Base-by-base conservation (phyloP, 1,140 invertebrate genomes). In the Drosophila melanogaster region DNA sequence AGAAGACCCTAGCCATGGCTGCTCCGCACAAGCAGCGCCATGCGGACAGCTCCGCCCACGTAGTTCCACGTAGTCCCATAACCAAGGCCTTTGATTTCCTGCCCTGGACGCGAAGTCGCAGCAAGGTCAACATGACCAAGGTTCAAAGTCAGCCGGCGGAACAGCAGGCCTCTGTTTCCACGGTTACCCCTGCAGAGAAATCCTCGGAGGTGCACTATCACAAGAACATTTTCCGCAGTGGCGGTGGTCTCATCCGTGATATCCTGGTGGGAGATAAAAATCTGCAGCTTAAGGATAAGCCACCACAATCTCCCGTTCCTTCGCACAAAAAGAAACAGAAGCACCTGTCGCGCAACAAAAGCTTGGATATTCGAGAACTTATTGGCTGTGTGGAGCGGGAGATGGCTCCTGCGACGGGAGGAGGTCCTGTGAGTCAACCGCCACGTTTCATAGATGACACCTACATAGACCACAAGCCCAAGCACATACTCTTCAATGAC, bases 21-120 rank as follows among this genome's bases (percentile, higher is more conserved):
- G 58, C 61, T 33, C 61, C 79, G 50, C 61, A 66, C 22, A 55
- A 74, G 43, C 51, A 76, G 44, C 75, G 67, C 0, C 71, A 49
- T 58, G 15, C 79, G 30, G 83, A 86, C 10, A 40, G 33, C 8
- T 47, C 58, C 40, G 19, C 69, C 33, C 22, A 49, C 54, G 65
- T n/a, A n/a, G n/a, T 38, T 12, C 60, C 83, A 15, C 83, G 83
- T 17, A 92, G 91, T 64, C 90, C 91, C 71, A 92, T 92, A 8
- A 92, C 90, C 44, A 92, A 92, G 61, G 91, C 91, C 51, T 92
- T 92, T 54, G 91, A 92, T 53, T 92, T 92, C 10, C 65, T 92
- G 15, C 89, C 91, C 43, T 92, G 91, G 91, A 24, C 89, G 14
- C 38, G 77, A 35, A 89, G 78, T 61, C 77, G 78, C 60, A 90